phyloP scores from a whole-genome alignment of 1,140 invertebrate genomes.

The Homarus americanus region DNA sequence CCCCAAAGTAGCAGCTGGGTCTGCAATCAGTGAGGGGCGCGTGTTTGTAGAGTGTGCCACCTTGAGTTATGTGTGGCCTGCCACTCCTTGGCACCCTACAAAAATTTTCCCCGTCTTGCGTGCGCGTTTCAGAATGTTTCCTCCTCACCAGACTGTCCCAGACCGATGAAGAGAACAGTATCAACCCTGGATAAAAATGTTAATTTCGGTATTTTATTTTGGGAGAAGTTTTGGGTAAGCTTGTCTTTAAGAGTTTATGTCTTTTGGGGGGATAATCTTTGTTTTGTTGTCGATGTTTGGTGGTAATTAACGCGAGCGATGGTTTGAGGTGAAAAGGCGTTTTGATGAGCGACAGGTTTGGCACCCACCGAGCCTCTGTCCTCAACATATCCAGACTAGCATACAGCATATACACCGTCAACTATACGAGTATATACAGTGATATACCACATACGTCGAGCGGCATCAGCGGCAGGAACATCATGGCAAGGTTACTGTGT shows the following conservation, averaged over 20 bases:
- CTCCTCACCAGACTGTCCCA: too few relatives aligned
- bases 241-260: too few relatives aligned
- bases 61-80: conserved; percentile 49
- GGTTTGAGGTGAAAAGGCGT: neutral
- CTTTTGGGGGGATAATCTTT: too few relatives aligned
- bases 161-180: neutral
- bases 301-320: neutral
- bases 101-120: conserved; percentile 27
- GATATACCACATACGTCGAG: neutral
- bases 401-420: neutral
- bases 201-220: too few relatives aligned
- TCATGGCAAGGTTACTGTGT: too few relatives aligned
- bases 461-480: too few relatives aligned
- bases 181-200: too few relatives aligned
- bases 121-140: neutral
- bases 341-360: neutral
- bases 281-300: too few relatives aligned
- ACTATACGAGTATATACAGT: neutral
- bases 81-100: conserved; percentile 43
- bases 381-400: neutral
- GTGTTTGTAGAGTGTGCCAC: conserved; percentile 65
- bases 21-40: conserved; percentile 53
- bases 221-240: too few relatives aligned
- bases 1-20: conserved; percentile 48
- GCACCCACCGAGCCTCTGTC: neutral